Conservation (phyloP, 2,888 invertebrate species). For the Meandrusa payeni region DNA sequence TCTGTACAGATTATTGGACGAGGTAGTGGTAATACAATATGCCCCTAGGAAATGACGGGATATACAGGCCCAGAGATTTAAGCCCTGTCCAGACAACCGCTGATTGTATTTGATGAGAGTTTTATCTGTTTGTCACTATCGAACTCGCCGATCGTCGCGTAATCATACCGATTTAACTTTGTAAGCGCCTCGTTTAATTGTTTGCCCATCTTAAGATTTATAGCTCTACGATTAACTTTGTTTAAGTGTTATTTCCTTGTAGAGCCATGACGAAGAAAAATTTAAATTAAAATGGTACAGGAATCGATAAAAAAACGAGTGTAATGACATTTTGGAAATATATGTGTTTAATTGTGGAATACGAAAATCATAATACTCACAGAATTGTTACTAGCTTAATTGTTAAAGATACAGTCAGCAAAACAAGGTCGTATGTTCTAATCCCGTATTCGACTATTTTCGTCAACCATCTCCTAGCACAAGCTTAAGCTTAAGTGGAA, state of each 20-base stretch:
- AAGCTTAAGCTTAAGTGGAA: not conserved
- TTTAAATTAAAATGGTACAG: no score
- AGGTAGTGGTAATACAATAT: slow-evolving; percentile 78
- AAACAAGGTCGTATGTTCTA: no score
- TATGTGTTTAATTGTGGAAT: no score
- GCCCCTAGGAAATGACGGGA: slow-evolving; percentile 66
- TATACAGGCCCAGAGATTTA: slow-evolving; percentile 67
- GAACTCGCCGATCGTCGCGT: slow-evolving; percentile 48
- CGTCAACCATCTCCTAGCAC: no score
- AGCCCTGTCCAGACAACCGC: slow-evolving; percentile 69
- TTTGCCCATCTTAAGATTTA: slow-evolving; percentile 46
- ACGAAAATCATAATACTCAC: no score
- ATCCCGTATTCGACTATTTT: no score
- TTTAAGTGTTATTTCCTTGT: no score
- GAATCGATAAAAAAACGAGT: no score
- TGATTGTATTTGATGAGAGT: slow-evolving; percentile 78
- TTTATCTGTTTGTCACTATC: slow-evolving; percentile 71
- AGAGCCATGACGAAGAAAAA: no score
- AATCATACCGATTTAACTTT: slow-evolving; percentile 59
- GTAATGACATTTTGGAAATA: no score
- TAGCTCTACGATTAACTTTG: slow-evolving; percentile 35
- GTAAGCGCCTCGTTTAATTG: slow-evolving; percentile 53
- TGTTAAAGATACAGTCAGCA: no score
- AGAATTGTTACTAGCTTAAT: no score
- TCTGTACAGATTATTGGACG: slow-evolving; percentile 66